phyloP scores from a whole-genome alignment of 1,140 invertebrate genomes.

The Cotesia typhae region DNA sequence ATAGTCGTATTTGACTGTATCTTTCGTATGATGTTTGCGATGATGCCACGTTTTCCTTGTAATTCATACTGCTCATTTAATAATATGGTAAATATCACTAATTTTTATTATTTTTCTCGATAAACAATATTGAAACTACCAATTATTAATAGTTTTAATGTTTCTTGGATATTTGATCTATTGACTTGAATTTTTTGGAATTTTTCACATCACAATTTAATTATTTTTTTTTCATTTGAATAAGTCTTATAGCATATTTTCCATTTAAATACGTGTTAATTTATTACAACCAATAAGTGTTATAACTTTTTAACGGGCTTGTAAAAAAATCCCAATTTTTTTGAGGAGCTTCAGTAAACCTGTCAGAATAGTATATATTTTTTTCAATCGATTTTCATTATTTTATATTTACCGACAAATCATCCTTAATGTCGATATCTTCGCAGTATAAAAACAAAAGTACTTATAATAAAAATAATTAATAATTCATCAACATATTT shows the following conservation, averaged over 20 bases:
- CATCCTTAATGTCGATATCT: not conserved
- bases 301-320: conserved; percentile 2
- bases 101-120: conserved; percentile 6
- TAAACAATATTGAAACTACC: no score
- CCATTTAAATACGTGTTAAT: conserved; percentile 6
- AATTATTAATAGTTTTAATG: no score
- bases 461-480: no score
- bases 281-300: not conserved
- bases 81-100: not conserved
- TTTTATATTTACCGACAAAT: not conserved
- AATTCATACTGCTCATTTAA: not conserved
- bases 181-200: not conserved
- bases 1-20: no score
- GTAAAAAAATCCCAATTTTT: not conserved
- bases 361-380: not conserved
- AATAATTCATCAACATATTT: no score
- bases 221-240: not conserved
- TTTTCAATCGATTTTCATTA: not conserved
- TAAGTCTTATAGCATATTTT: not conserved
- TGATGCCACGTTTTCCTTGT: no score
- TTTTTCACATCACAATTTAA: not conserved
- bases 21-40: no score
- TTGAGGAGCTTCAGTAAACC: not conserved
- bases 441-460: no score
- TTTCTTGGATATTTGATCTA: no score